These are phyloP conservation scores for Oreortyx pictus DNA, from an alignment of 2,797 vertebrate species.

Conservation along the genomic window DNA sequence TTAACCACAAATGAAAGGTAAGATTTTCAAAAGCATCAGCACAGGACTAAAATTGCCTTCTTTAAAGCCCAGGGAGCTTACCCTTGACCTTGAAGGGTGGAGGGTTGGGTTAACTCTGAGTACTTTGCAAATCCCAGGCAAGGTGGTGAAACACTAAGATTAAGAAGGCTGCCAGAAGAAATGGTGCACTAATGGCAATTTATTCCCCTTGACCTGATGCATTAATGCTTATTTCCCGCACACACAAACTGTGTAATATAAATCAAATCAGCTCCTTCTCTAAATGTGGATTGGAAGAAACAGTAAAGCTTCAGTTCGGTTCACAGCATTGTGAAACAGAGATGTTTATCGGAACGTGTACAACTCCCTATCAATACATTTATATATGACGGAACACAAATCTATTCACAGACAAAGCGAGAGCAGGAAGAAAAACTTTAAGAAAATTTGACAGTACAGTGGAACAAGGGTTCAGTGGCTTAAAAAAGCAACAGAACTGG, in stretches of 20 bases:
- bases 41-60: background rate
- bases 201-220: conserved; percentile 14
- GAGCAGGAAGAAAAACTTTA: background rate
- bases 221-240: conserved; percentile 48
- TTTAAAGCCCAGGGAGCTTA: conserved; percentile 28
- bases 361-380: background rate
- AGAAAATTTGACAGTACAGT: background rate
- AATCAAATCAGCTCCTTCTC: conserved; percentile 26
- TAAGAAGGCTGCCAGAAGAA: conserved; percentile 38
- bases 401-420: background rate
- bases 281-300: conserved; percentile 17
- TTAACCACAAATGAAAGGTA: conserved; percentile 32
- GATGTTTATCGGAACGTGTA: background rate
- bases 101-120: background rate
- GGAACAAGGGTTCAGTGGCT: background rate
- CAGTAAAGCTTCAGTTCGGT: background rate
- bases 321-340: background rate
- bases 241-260: background rate
- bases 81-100: background rate
- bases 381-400: background rate
- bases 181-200: background rate
- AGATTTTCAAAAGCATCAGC: conserved; percentile 32
- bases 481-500: background rate
- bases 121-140: conserved; percentile 25
- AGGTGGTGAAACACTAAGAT: conserved; percentile 56